phyloP scores from a whole-genome alignment of 2,888 invertebrate species.

The Sphinx pinastri region DNA sequence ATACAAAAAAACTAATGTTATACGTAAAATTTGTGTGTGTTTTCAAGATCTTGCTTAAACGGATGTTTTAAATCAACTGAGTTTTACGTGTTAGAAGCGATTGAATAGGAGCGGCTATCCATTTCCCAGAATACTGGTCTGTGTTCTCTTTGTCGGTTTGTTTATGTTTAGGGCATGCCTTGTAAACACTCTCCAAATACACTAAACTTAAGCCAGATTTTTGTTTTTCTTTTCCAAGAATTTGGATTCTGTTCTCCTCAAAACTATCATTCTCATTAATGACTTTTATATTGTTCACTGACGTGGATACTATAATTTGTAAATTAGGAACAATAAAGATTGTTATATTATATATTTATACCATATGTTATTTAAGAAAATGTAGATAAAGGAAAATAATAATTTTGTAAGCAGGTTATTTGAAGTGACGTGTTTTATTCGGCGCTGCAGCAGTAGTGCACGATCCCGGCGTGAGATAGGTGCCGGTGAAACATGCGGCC shows the following conservation, averaged over 20 bases:
- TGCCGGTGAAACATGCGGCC: constrained; percentile 63
- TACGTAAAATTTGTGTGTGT: constrained; percentile 28
- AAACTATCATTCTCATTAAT: constrained; percentile 38
- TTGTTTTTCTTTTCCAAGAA: constrained; percentile 66
- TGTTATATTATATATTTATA: too few relatives aligned
- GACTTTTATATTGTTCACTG: constrained; percentile 39
- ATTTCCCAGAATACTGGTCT: constrained; percentile 69
- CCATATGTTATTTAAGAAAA: too few relatives aligned
- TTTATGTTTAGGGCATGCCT: constrained; percentile 75
- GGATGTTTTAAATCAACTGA: constrained; percentile 31
- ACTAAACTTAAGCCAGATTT: constrained; percentile 73
- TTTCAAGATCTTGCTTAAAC: constrained; percentile 30
- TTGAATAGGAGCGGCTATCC: constrained; percentile 66
- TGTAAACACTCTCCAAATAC: constrained; percentile 78
- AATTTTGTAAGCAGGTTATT: not conserved
- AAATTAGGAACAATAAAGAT: not conserved
- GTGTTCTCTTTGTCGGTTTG: constrained; percentile 74
- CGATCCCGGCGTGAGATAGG: constrained; percentile 63
- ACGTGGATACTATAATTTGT: not conserved
- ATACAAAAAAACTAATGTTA: not conserved
- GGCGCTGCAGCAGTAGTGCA: constrained; percentile 47
- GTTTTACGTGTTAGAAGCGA: constrained; percentile 60
- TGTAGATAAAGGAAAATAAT: not conserved
- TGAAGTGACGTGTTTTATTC: not conserved
- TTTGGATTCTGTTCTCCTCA: constrained; percentile 43